phyloP scores from a whole-genome alignment of 1,140 invertebrate species.

The Drosophila baimaii region DNA sequence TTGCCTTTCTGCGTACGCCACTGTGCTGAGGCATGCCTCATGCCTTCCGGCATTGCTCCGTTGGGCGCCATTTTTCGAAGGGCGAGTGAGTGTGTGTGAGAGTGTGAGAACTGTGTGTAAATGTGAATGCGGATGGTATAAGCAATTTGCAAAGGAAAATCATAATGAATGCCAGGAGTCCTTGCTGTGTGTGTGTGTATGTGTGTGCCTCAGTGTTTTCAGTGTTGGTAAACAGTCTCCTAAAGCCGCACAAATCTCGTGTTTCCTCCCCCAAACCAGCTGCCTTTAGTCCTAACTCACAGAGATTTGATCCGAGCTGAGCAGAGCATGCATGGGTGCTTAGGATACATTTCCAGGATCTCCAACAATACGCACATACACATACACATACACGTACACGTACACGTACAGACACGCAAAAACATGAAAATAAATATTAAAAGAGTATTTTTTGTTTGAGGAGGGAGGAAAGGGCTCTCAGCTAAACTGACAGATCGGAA shows the following conservation, averaged over 20 bases:
- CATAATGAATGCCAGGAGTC: conserved; percentile 49
- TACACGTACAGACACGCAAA: conserved; percentile 36
- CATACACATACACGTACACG: conserved; percentile 38
- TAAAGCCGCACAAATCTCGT: conserved; percentile 34
- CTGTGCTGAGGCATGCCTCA: conserved; percentile 24
- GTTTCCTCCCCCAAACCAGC: neutral
- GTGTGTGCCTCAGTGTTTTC: conserved; percentile 17
- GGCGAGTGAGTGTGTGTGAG: conserved; percentile 12
- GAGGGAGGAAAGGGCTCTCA: neutral
- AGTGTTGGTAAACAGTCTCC: conserved; percentile 53
- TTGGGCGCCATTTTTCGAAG: conserved; percentile 35
- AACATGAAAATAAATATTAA: conserved; percentile 29
- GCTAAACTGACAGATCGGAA: conserved; percentile 32
- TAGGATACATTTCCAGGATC: conserved; percentile 42
- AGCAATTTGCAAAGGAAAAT: conserved; percentile 50
- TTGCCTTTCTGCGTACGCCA: neutral
- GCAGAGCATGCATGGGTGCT: conserved; percentile 44
- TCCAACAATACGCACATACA: conserved; percentile 49
- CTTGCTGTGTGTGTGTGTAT: conserved; percentile 5
- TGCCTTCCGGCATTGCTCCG: conserved; percentile 34
- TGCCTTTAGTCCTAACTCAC: conserved; percentile 23
- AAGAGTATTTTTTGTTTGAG: neutral
- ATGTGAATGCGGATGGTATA: conserved; percentile 31
- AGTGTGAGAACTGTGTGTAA: conserved; percentile 9
- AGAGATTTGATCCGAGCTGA: conserved; percentile 44